Base-by-base conservation (phyloP, 2,888 invertebrate genomes). In the Tipula lateralis region DNA sequence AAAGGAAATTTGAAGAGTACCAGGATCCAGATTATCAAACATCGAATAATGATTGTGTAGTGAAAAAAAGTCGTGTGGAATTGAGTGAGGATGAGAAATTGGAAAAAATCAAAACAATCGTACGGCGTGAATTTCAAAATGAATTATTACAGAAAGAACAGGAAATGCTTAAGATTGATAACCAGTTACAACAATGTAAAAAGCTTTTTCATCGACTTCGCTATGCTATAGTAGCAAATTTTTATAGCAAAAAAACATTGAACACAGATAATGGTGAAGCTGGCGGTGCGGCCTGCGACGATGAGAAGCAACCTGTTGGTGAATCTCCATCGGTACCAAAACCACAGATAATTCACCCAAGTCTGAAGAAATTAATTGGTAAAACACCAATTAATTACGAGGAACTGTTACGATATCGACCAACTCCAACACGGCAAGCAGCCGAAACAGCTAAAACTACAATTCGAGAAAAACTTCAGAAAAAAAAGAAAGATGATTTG, bases 321-420 rank as follows among this genome's bases (percentile, higher is more conserved):
- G 32, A 82, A 12, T 30, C 32, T 19, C 34, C 30, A 9, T 24
- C 66, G 9, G 9, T 7, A 66, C 66, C 66, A 0, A 89, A 91
- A 0, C 93, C 93, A 87, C 89, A 91, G 3, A 88, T 91, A 3
- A 92, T 96, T 83, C 96, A 96, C 90, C 96, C 96, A 0, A 94
- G 96, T 0, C 90, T 96, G 0, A 94, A 94, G 85, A 94, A 94
- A 87, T 91, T 95, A 12, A 91, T 96, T 0, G 94, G 94, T 3
- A 92, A 93, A 87, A 89, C 90, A 84, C 91, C 92, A 0, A 90
- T 91, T 0, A 91, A 91, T 85, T 87, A 91, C 0, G 89, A 91
- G 0, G 92, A 92, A 87, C 91, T 92, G 16, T 89, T 92, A 87
- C 88, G 90, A 13, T 87, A 87, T 0, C 87, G 91, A 1, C 91